Base-by-base conservation (phyloP, 2,888 invertebrate species). In the Eupsilia transversa region DNA sequence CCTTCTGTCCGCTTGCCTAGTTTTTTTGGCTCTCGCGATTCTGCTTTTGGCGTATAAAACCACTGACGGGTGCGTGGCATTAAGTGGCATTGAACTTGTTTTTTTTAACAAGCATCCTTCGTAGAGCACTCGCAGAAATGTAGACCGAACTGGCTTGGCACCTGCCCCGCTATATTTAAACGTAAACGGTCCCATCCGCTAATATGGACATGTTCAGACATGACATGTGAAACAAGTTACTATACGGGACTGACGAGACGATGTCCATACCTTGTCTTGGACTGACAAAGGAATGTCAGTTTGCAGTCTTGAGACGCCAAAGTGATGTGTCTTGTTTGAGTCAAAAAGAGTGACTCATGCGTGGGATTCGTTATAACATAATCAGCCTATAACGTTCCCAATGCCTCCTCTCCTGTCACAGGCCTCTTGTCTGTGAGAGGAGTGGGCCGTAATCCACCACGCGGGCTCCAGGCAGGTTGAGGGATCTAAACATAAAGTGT, bases 91-190 rank as follows among this genome's bases (percentile, higher is more conserved):
- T 69, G 38, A 79, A 72, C 75, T 75, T 65, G 27, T 73, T 77
- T 75, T 60, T 75, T 82, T 72, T 66, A 7, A 72, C 63, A 35
- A 68, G 52, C 41, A 64, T 83, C 84, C 63, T 79, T 52, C 59
- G 54, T 61, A 6, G 68, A n/a, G 54, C 61, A 63, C 69, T 56
- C 57, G 75, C 75, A 84, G 84, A 79, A 87, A 90, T 91, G 89
- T 87, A 75, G 87, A 69, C 52, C 75, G 41, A 81, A 88, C 89
- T 60, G 86, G 87, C 71, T 87, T 82, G 86, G 88, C 92, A 92
- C 89, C 92, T 92, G 91, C 87, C 84, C 60, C 67, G 82, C 76
- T 82, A 84, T 86, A 79, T 86, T 86, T 87, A 89, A 81, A 85
- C 81, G 17, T 85, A 89, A 90, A 88, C 90, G 90, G 89, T 88